Base-by-base conservation (phyloP, 2,888 invertebrate genomes). In the Synanthedon myopaeformis region DNA sequence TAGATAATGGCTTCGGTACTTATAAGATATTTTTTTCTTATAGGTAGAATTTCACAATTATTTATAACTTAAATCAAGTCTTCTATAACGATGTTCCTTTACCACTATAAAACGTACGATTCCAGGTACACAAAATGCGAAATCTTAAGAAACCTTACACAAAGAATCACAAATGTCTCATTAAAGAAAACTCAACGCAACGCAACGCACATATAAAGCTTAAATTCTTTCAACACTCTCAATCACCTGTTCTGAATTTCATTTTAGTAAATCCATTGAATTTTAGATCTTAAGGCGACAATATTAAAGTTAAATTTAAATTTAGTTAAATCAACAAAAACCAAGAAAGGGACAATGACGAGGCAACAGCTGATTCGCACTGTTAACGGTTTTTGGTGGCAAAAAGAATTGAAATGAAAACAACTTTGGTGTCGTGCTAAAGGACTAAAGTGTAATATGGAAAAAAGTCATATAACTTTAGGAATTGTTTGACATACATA, bases 61-160 rank as follows among this genome's bases (percentile, higher is more conserved):
- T 35, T 35, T 35, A 35, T 10, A 35, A 35, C 35, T 35, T 35
- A 35, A 35, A 35, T 35, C 35, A 35, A 35, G 35, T 10, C 35
- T 35, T 35, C 35, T 35, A 35, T 35, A 35, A 35, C 35, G 35
- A 35, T 35, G 35, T 35, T 35, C 35, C 10, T 35, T 35, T 35
- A 10, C 35, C 1, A 35, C 35, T 35, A 35, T 35, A 78, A 77
- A 78, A 74, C 70, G 69, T 70, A 72, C 42, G 59, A 41, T 65
- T 57, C 65, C 85, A 85, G 86, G 86, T 86, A 83, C 23, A 76
- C 76, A 84, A 85, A 83, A 85, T 83, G 82, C 72, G 70, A 76
- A 73, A 74, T 76, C 82, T 82, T 82, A 80, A 82, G 83, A 79
- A 79, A 75, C 61, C 56, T 17, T 35, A 57, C 59, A 72, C 70